phyloP scores from a whole-genome alignment of 2,888 invertebrate genomes.

The Andrena bicolor region DNA sequence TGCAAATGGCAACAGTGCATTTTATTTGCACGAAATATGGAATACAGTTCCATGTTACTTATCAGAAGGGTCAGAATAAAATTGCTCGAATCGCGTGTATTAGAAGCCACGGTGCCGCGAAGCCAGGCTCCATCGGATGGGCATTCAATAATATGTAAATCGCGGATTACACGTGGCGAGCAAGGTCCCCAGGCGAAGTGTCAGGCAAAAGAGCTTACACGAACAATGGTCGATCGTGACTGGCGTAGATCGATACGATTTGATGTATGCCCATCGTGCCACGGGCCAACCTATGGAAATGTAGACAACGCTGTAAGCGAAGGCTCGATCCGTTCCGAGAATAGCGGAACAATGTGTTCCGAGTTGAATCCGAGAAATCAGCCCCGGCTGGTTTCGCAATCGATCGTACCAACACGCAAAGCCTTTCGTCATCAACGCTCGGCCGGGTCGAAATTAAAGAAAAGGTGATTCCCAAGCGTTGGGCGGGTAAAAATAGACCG shows the following conservation, averaged over 20 bases:
- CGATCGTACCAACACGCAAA: background rate
- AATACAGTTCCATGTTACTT: background rate
- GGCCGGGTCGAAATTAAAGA: background rate
- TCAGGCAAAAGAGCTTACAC: conserved; percentile 55
- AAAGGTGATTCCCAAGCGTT: background rate
- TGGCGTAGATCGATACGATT: conserved; percentile 66
- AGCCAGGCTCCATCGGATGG: background rate
- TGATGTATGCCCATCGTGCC: conserved; percentile 39
- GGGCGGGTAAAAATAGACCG: background rate
- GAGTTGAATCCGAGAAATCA: conserved; percentile 49
- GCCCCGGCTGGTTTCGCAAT: conserved; percentile 31
- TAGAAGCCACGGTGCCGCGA: background rate
- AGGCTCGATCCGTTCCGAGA: conserved; percentile 51
- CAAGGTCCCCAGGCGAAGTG: conserved; percentile 53
- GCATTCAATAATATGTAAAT: conserved; percentile 64
- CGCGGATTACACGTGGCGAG: conserved; percentile 62
- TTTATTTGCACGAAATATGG: background rate
- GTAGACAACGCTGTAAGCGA: conserved; percentile 55
- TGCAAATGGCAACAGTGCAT: background rate
- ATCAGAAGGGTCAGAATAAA: background rate
- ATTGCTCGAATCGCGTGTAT: background rate
- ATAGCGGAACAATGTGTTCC: conserved; percentile 50
- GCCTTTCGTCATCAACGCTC: background rate
- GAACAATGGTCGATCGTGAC: conserved; percentile 70
- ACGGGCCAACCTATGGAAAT: conserved; percentile 55